phyloP scores from a whole-genome alignment of 2,888 invertebrate genomes.

The Lottia scabra region DNA sequence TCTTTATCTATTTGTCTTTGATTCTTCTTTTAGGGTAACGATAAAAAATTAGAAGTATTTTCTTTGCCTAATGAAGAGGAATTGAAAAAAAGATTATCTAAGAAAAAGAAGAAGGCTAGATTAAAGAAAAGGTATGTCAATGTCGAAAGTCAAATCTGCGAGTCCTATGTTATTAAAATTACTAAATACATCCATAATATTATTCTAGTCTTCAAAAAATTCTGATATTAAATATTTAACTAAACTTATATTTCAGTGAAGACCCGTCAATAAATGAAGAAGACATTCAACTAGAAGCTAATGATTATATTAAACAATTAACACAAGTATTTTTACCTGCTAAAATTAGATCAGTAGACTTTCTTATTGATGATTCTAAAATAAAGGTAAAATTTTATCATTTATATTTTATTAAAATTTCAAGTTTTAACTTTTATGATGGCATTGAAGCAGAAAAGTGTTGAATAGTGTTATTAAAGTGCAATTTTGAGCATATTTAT shows the following conservation, averaged over 20 bases:
- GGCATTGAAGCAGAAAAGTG: too few relatives aligned
- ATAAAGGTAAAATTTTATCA: background rate
- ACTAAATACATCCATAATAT: too few relatives aligned
- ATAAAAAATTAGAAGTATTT: conserved; percentile 85
- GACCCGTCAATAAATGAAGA: background rate
- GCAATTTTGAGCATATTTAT: too few relatives aligned
- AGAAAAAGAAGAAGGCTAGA: conserved; percentile 80
- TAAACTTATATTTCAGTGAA: too few relatives aligned
- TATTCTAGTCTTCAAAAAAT: too few relatives aligned
- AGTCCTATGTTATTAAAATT: too few relatives aligned
- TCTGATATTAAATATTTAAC: too few relatives aligned
- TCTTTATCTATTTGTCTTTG: too few relatives aligned
- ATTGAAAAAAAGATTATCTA: conserved; percentile 78
- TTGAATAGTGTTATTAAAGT: too few relatives aligned
- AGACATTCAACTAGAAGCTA: conserved; percentile 33
- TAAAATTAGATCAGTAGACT: conserved; percentile 49
- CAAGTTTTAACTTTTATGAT: too few relatives aligned
- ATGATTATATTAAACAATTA: conserved; percentile 81
- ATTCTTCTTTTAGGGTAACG: conserved; percentile 76
- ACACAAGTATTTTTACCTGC: conserved; percentile 74
- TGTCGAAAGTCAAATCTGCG: too few relatives aligned
- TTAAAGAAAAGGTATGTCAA: conserved; percentile 71
- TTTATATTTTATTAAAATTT: too few relatives aligned
- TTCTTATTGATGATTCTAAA: conserved; percentile 25
- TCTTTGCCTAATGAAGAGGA: conserved; percentile 83